Evolutionary conservation across 2,888 invertebrate genomes (phyloP).

Genomic region (Dryobota labecula): DNA sequence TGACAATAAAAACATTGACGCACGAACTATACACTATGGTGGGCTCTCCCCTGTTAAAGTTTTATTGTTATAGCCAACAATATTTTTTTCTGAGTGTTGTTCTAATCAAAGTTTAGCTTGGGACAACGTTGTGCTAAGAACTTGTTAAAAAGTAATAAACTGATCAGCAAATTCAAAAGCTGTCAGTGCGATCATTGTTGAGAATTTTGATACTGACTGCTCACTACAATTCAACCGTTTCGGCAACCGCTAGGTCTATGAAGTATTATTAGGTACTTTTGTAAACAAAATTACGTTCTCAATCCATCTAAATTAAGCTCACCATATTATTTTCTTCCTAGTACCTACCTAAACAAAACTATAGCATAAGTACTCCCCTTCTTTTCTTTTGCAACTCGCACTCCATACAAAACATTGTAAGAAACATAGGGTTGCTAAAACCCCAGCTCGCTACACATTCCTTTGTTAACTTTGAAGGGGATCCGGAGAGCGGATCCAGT

Average conservation of each 20-base stretch:
- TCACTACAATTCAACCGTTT: background rate
- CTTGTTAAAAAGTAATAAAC: too few relatives aligned
- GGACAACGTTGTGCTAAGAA: too few relatives aligned
- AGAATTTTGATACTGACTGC: too few relatives aligned
- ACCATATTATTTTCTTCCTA: background rate
- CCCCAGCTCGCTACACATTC: slow-evolving; percentile 33
- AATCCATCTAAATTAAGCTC: background rate
- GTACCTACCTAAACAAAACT: background rate
- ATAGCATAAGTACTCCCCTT: slow-evolving; percentile 5
- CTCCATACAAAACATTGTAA: slow-evolving; percentile 21
- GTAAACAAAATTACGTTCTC: background rate
- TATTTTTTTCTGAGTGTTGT: too few relatives aligned
- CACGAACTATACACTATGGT: too few relatives aligned
- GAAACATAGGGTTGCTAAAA: slow-evolving; percentile 31
- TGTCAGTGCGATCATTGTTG: too few relatives aligned
- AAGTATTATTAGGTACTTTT: background rate
- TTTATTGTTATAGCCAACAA: too few relatives aligned
- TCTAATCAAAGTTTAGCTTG: too few relatives aligned
- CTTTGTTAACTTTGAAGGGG: slow-evolving; percentile 55
- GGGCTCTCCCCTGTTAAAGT: too few relatives aligned
- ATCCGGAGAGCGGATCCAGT: slow-evolving; percentile 45
- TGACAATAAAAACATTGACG: too few relatives aligned
- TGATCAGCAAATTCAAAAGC: too few relatives aligned
- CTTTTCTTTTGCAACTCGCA: slow-evolving; percentile 33
- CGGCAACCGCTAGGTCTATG: background rate